Percentiles rank a stretch among this genome's conserved stretches.
Conservation (phyloP, 1,140 invertebrate genomes). For the Nephila pilipes region DNA sequence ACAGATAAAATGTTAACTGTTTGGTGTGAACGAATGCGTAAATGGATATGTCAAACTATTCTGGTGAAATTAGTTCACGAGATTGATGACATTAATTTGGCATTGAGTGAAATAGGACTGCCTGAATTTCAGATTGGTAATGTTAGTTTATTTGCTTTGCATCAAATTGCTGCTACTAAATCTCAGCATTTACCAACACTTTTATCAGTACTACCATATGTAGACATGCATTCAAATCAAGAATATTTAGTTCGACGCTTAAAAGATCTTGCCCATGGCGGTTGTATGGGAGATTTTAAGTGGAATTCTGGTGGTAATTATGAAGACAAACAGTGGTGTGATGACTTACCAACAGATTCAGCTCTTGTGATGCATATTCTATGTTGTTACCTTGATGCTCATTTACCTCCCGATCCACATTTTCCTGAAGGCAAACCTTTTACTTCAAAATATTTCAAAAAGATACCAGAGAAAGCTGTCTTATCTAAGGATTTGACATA, state of each 20-base stretch:
- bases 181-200: slow-evolving; percentile 86
- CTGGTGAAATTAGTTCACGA: slow-evolving; percentile 86
- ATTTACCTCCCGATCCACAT: slow-evolving; percentile 87
- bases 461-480: slow-evolving; percentile 84
- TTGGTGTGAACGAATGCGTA: slow-evolving; percentile 82
- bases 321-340: slow-evolving; percentile 89
- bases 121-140: slow-evolving; percentile 87
- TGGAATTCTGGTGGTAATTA: slow-evolving; percentile 89
- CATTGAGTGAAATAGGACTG: slow-evolving; percentile 86
- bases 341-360: slow-evolving; percentile 87
- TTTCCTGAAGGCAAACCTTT: slow-evolving; percentile 90
- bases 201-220: slow-evolving; percentile 87
- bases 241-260: slow-evolving; percentile 91
- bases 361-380: slow-evolving; percentile 92
- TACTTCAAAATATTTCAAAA: slow-evolving; percentile 85
- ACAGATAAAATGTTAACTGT: slow-evolving; percentile 76
- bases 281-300: slow-evolving; percentile 90
- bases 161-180: slow-evolving; percentile 84
- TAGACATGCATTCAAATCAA: slow-evolving; percentile 90
- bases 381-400: slow-evolving; percentile 90
- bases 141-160: slow-evolving; percentile 81
- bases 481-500: slow-evolving; percentile 80
- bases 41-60: slow-evolving; percentile 90
- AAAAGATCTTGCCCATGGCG: slow-evolving; percentile 87
- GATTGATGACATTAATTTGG: slow-evolving; percentile 86